Evolutionary conservation across 1,140 invertebrate genomes (phyloP), one percentile per base, ranked within the genome.

Genomic region (Saccostrea echinata): DNA sequence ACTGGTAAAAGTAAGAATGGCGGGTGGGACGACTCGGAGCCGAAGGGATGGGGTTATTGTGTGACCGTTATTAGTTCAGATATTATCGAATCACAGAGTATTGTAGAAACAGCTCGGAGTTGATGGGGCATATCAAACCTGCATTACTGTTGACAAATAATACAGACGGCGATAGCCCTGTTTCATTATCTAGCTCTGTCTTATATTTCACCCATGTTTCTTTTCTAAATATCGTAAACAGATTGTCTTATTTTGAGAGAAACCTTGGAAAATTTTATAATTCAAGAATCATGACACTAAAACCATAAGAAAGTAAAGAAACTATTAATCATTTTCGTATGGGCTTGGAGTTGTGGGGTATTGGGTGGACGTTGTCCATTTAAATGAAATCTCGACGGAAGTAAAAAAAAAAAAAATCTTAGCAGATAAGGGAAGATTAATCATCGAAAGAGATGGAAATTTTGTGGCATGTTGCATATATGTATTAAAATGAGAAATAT

Each of bases 211-310:
- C 11, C 11, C 30, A 30, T 76, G 68, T 76, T 76, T 76, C 68
- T 18, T 76, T 76, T 76, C 68, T 12, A 76, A 76, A 76, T 76
- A 76, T 76, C 68, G 68, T 76, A 76, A 76, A 76, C 68, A 76
- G 68, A 76, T 76, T 76, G 68, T 76, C 68, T 33, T 76, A 33
- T 76, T 76, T 76, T 76, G 68, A 76, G 27, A 76, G 68, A 76
- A 76, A 33, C 68, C 68, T 76, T 76, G 27, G 24, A 27, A 76
- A 76, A 76, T 76, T 30, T 76, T 76, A 71, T 76, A 76, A 76
- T 27, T 76, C 24, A 76, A 16, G 68, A 76, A 76, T 33, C 24
- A 30, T 12, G 27, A 30, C 68, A 76, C 33, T 76, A 76, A 64
- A 76, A 76, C 68, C 11, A 30, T 76, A 33, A 33, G 68, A 76